A percentile compares a stretch with the other conserved stretches of the same genome.
Conservation (phyloP, 1,140 invertebrate species). For the Lucilia cuprina region DNA sequence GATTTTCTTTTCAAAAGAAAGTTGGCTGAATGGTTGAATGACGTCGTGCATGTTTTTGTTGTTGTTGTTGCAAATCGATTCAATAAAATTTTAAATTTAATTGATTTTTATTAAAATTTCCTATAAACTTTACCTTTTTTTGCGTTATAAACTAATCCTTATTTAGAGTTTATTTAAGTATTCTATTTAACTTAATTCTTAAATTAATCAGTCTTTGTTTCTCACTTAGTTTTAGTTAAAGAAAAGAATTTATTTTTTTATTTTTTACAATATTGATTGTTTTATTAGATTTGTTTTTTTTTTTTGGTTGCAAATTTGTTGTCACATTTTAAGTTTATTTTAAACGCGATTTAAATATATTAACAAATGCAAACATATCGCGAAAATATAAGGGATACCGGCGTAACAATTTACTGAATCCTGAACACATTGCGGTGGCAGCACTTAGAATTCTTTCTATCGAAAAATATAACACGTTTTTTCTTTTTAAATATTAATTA, state of each 20-base stretch:
- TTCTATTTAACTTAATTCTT: neutral
- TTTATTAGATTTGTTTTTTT: slow-evolving; percentile 2
- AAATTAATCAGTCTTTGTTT: neutral
- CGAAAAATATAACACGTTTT: no score
- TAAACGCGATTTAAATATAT: slow-evolving; percentile 61
- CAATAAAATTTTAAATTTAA: neutral
- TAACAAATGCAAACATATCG: slow-evolving; percentile 59
- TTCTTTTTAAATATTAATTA: neutral
- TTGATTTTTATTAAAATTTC: neutral
- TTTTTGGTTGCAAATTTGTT: neutral
- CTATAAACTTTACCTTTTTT: neutral
- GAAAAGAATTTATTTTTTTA: neutral
- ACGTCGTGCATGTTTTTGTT: neutral
- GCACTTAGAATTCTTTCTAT: neutral
- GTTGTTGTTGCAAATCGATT: neutral
- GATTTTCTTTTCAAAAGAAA: neutral
- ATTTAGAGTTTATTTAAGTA: neutral
- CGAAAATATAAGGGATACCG: slow-evolving; percentile 58
- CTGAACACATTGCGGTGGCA: slow-evolving; percentile 54
- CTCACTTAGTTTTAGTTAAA: neutral
- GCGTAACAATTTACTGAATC: slow-evolving; percentile 51
- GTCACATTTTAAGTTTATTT: slow-evolving; percentile 41
- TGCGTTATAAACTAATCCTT: neutral
- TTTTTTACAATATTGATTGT: neutral
- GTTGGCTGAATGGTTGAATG: neutral